phyloP scores from a whole-genome alignment of 2,113 vertebrate genomes.

The Pelusios castaneus region DNA sequence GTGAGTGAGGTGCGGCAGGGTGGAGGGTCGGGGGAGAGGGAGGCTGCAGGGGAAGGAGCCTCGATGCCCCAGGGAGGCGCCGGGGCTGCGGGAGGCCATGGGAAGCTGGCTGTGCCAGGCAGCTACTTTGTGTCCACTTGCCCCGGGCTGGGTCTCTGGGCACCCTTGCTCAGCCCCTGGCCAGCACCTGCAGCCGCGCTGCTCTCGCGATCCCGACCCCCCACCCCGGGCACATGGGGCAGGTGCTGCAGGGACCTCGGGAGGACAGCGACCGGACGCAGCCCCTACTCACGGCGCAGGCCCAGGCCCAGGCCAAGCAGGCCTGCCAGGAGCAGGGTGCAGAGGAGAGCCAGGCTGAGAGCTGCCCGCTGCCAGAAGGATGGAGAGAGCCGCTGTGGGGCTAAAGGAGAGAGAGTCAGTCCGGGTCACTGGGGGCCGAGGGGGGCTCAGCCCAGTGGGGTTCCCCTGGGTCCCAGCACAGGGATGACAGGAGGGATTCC shows the following conservation, averaged over 20 bases:
- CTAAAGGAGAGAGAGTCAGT: neutral
- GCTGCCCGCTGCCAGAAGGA: conserved; percentile 15
- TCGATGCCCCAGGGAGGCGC: too few relatives aligned
- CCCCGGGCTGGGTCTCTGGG: too few relatives aligned
- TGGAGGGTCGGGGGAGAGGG: too few relatives aligned
- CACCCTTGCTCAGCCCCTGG: neutral
- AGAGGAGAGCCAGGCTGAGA: conserved; percentile 21
- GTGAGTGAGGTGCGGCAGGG: too few relatives aligned
- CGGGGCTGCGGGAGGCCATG: neutral
- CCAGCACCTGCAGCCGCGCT: too few relatives aligned
- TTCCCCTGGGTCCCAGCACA: neutral
- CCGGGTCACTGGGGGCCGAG: accelerated
- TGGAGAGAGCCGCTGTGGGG: neutral
- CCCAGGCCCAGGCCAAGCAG: neutral
- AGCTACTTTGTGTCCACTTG: neutral
- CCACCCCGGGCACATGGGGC: neutral
- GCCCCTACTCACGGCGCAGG: conserved; percentile 43
- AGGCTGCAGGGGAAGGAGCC: too few relatives aligned
- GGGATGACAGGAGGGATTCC: accelerated
- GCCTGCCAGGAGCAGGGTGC: conserved; percentile 33
- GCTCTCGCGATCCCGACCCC: neutral
- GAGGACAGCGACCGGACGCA: neutral
- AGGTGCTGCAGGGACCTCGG: neutral
- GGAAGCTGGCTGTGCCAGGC: neutral
- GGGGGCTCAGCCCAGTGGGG: neutral